Evolutionary conservation across 2,113 vertebrate genomes (phyloP), one percentile per base, ranked within the genome.

Genomic region (Cyphomyrus discorhynchus): DNA sequence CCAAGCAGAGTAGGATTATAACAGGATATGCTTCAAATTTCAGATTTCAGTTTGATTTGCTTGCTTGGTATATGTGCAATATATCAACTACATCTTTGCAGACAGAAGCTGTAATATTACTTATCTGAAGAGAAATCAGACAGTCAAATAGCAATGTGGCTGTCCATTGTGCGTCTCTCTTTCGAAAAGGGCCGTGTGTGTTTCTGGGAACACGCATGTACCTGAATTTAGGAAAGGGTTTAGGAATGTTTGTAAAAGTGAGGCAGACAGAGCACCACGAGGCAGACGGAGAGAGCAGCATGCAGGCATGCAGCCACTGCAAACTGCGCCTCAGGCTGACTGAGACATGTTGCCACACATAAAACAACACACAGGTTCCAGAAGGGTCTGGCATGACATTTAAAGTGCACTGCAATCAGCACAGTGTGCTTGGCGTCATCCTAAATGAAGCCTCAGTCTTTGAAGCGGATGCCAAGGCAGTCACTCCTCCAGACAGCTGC

Each of bases 371-470:
- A 49, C 74, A 56, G 53, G 87, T 66, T 62, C 35, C 52, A 45
- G 85, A 83, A 50, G 74, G 49, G 7, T 77, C 17, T 47, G 50
- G 49, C 15, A 27, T 56, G 88, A 56, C 52, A 89, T 82, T 89
- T 31, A 83, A 89, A 82, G 88, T 82, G 74, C 31, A 56, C 77
- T 83, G 88, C 66, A 88, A 82, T 56, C 50, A 87, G 31, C 70
- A 88, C 46, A 46, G 39, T 49, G 50, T 74, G 39, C 47, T 24
- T 50, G 66, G 66, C 49, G 53, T 88, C 58, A 88, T 42, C 35
- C 86, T 47, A 46, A 49, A 90, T 87, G 66, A 80, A 88, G 89
- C 49, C 31, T 56, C 21, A 35, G 13, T 53, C 66, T 83, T 80
- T 74, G 45, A 52, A 42, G 35, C 5, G 49, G 88, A 49, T 47